phyloP scores from a whole-genome alignment of 2,797 vertebrate genomes.

The Moxostoma hubbsi region DNA sequence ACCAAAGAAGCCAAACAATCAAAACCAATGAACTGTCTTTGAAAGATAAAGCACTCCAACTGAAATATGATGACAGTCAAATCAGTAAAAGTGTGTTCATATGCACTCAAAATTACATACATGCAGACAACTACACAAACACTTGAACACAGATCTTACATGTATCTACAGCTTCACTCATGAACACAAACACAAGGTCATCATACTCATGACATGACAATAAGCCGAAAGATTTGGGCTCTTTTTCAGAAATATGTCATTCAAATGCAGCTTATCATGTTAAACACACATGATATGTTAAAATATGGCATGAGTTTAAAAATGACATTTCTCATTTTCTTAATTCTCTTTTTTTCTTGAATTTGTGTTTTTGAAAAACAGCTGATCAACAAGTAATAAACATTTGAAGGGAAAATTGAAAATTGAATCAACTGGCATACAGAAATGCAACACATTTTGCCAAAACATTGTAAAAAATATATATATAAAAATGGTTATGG shows the following conservation, averaged over 20 bases:
- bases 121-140: neutral
- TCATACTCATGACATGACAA: neutral
- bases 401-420: neutral
- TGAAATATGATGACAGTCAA: neutral
- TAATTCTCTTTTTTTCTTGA: too few species aligned
- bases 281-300: neutral
- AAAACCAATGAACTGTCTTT: neutral
- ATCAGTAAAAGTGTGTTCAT: constrained; percentile 7
- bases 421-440: neutral
- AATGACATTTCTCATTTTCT: too few species aligned
- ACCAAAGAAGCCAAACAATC: neutral
- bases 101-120: constrained; percentile 55
- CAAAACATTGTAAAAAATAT: neutral
- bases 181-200: constrained; percentile 15
- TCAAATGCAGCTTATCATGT: constrained; percentile 9
- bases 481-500: neutral
- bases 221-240: too few species aligned
- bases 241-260: too few species aligned
- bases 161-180: constrained; percentile 21
- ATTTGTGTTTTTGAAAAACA: neutral
- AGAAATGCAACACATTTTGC: neutral
- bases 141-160: neutral
- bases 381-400: neutral
- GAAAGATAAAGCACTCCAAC: neutral
- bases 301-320: too few species aligned